Evolutionary conservation across 1,140 invertebrate species (phyloP).

Genomic region (Agrypnia vestita): DNA sequence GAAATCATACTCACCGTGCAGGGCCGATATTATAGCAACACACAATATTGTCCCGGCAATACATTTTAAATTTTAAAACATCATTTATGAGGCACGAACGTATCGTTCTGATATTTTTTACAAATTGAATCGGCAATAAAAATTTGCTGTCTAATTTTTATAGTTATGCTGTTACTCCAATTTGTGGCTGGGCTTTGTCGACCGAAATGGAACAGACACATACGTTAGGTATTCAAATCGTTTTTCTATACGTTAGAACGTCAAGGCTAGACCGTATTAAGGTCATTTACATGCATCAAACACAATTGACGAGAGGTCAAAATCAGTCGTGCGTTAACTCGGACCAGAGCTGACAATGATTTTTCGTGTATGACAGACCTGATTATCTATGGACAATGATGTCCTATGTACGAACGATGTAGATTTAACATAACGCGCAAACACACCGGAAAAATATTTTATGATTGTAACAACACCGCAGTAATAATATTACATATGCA

Average conservation of each 20-base stretch:
- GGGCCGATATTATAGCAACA: not conserved
- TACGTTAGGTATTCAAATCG: constrained; percentile 31
- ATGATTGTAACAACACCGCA: constrained; percentile 27
- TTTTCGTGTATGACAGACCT: constrained; percentile 2
- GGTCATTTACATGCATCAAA: constrained; percentile 37
- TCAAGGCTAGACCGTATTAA: constrained; percentile 33
- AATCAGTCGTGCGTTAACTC: constrained; percentile 41
- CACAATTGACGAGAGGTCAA: constrained; percentile 29
- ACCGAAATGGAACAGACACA: not conserved
- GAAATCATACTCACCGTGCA: not conserved
- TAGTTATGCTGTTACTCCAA: no score
- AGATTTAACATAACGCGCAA: not conserved
- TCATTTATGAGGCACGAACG: no score
- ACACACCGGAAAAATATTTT: constrained; percentile 39
- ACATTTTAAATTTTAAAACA: no score
- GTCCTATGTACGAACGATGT: not conserved
- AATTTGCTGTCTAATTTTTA: no score
- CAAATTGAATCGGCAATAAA: no score
- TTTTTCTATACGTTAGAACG: constrained; percentile 21
- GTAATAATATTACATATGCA: constrained; percentile 13
- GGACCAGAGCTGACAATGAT: constrained; percentile 25
- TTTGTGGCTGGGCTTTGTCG: no score
- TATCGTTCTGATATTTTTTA: no score
- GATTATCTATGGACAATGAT: constrained; percentile 18
- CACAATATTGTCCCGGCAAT: no score